Evolutionary conservation across 2,113 vertebrate species (phyloP), one percentile per base, ranked within the genome.

Genomic region (Struthio camelus): DNA sequence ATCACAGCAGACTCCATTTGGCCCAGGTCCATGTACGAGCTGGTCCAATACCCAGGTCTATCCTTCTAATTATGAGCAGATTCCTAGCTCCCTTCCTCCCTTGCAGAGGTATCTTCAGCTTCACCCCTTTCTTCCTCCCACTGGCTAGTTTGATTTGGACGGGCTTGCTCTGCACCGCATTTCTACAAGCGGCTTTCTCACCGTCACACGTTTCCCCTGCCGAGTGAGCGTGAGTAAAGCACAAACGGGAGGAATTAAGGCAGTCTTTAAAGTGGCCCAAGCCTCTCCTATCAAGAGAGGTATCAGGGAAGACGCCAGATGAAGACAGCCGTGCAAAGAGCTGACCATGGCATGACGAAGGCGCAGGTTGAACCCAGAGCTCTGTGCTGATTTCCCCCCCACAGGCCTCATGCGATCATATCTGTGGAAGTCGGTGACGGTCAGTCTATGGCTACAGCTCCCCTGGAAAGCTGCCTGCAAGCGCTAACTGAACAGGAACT

Each of bases 1-100:
- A 97, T 93, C 97, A 91, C 86, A 89, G 93, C 95, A 85, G 94
- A 76, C 85, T 83, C 36, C 59, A 14, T 18, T 73, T 96, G 96
- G 95, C 96, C 85, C 85, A 10, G 30, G 18, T 88, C 94, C 95
- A 95, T 44, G 40, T 64, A 75, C 0, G 15, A 93, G 93, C 56
- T 61, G 94, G 82, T 95, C 95, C 96, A 85, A 82, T 85, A 85
- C 90, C 80, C 77, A 30, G 62, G 81, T 91, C 78, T 87, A 94
- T 95, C 94, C 96, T 93, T 85, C 93, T 97, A 95, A 97, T 94
- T 64, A 90, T 0, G 4, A 96, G 90, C 96, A 97, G 85, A 94
- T 86, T 87, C 88, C 81, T 77, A 82, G 48, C 58, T 92, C 79
- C 34, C 69, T 62, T 69, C 36, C 17, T 64, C 46, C 44, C 69